phyloP scores from a whole-genome alignment of 2,888 invertebrate genomes.

The Caenorhabditis panamensis region DNA sequence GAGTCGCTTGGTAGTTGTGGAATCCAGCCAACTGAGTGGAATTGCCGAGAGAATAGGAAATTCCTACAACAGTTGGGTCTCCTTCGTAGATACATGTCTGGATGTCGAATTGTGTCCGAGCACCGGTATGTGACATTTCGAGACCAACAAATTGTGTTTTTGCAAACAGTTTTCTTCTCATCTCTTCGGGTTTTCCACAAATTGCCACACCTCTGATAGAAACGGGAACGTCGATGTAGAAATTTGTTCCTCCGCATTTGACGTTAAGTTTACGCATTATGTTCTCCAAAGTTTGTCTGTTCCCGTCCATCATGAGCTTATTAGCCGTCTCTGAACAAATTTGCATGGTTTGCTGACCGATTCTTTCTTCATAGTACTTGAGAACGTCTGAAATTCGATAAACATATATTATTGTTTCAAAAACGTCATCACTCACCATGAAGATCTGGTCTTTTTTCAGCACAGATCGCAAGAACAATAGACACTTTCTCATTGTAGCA shows the following conservation, averaged over 20 bases:
- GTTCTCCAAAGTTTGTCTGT: slow-evolving; percentile 34
- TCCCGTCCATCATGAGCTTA: slow-evolving; percentile 1
- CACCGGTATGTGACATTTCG: slow-evolving; percentile 59
- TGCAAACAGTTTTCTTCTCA: slow-evolving; percentile 30
- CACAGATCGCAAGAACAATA: neutral
- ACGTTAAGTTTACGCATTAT: slow-evolving; percentile 60
- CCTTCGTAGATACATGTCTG: slow-evolving; percentile 28
- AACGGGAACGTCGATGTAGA: slow-evolving; percentile 22
- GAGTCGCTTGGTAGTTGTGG: slow-evolving; percentile 20
- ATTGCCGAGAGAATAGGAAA: slow-evolving; percentile 22
- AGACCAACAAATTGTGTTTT: slow-evolving; percentile 63
- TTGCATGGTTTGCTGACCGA: slow-evolving; percentile 42
- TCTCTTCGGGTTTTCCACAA: neutral
- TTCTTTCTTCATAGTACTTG: slow-evolving; percentile 44
- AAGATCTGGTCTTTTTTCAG: neutral
- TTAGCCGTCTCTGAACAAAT: slow-evolving; percentile 10
- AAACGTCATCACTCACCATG: neutral
- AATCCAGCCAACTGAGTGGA: slow-evolving; percentile 38
- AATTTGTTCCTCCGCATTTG: slow-evolving; percentile 64
- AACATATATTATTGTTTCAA: neutral
- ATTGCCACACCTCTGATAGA: neutral
- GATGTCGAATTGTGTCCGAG: slow-evolving; percentile 44
- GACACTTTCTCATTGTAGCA: neutral
- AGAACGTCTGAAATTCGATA: slow-evolving; percentile 36
- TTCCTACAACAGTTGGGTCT: slow-evolving; percentile 65